A percentile compares a stretch with the other conserved stretches of the same genome.
Conservation (phyloP, 1,140 invertebrate species). For the Orchesella cincta region DNA sequence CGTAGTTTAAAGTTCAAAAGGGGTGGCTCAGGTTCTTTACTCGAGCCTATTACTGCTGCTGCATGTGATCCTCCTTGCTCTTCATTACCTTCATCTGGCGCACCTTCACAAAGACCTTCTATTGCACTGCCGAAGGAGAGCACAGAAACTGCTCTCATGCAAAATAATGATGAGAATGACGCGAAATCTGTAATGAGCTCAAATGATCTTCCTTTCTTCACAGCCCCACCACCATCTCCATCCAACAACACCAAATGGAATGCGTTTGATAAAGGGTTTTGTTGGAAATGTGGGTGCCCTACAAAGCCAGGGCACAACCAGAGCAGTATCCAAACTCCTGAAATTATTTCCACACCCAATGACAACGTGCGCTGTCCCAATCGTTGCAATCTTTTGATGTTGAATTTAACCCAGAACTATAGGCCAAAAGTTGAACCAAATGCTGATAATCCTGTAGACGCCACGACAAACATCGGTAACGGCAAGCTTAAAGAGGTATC, state of each 20-base stretch:
- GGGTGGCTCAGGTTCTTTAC: neutral
- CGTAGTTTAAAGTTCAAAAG: neutral
- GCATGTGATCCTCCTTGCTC: neutral
- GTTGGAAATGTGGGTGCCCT: neutral
- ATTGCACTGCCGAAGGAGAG: neutral
- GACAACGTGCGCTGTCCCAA: too few relatives aligned
- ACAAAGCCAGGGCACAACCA: too few relatives aligned
- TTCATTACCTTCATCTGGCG: neutral
- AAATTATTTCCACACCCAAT: too few relatives aligned
- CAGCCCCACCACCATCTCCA: neutral
- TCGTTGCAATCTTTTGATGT: too few relatives aligned
- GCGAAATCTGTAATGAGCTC: neutral
- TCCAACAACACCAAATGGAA: neutral
- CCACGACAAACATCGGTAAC: too few relatives aligned
- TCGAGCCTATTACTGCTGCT: neutral
- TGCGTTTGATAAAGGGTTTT: neutral
- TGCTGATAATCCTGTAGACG: too few relatives aligned
- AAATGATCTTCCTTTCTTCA: neutral
- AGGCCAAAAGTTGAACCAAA: too few relatives aligned
- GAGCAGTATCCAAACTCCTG: too few relatives aligned
- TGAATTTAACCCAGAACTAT: too few relatives aligned
- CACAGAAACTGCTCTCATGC: neutral
- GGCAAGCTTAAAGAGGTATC: too few relatives aligned
- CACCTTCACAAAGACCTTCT: neutral
- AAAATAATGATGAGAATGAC: neutral